These are phyloP conservation scores for Dexiosoma caninum DNA, from an alignment of 2,888 invertebrate genomes.

Conservation along the genomic window DNA sequence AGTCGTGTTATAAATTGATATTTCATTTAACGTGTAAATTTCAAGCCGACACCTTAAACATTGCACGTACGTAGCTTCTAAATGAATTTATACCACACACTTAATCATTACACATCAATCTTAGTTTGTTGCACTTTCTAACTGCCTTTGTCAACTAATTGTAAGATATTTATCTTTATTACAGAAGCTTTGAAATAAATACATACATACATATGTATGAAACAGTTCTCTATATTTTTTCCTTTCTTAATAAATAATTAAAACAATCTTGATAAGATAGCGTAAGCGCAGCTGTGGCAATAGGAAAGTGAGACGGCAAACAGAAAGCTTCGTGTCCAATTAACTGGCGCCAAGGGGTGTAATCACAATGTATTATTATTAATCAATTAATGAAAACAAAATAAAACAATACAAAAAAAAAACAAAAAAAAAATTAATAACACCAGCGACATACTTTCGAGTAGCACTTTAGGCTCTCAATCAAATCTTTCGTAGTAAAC, in stretches of 20 bases:
- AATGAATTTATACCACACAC: background rate
- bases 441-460: constrained; percentile 39
- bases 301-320: constrained; percentile 17
- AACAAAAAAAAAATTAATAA: too few species aligned
- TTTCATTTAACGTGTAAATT: background rate
- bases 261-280: constrained; percentile 45
- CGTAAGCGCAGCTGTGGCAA: constrained; percentile 2
- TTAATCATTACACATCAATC: constrained; percentile 23
- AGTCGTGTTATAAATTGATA: background rate
- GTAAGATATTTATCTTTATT: constrained; percentile 39
- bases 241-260: constrained; percentile 45
- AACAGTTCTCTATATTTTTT: background rate
- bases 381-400: constrained; percentile 44
- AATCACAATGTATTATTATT: constrained; percentile 49
- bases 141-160: constrained; percentile 36
- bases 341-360: constrained; percentile 61
- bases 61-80: background rate
- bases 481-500: constrained; percentile 44
- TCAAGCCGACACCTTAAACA: constrained; percentile 4
- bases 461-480: constrained; percentile 53
- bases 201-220: constrained; percentile 14
- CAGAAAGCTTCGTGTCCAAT: constrained; percentile 26
- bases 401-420: constrained; percentile 8
- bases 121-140: constrained; percentile 16
- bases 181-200: constrained; percentile 54